Conservation (phyloP, 2,113 vertebrate species). For the Myocastor coypus region DNA sequence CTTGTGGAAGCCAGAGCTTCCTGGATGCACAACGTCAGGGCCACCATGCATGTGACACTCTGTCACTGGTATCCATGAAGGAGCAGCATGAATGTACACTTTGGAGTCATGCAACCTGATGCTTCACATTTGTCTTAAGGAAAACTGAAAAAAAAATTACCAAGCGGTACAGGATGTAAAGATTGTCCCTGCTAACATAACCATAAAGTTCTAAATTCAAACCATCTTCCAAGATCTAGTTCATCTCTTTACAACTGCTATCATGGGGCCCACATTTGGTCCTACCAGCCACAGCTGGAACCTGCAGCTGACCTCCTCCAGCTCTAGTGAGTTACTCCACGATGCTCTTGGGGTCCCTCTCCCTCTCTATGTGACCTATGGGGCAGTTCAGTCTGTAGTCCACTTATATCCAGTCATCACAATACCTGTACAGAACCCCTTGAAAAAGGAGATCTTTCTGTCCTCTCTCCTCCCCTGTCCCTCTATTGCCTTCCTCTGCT, state of each 20-base stretch:
- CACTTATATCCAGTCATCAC: neutral
- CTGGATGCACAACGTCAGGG: neutral
- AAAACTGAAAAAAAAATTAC: neutral
- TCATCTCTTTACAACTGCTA: neutral
- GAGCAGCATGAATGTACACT: neutral
- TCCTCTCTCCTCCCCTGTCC: too few relatives aligned
- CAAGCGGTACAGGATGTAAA: neutral
- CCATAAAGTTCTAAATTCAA: constrained; percentile 22
- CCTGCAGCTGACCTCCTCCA: neutral
- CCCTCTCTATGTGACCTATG: neutral
- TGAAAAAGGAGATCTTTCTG: neutral
- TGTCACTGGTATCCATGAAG: neutral
- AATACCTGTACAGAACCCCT: neutral
- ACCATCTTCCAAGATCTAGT: neutral
- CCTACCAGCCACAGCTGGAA: neutral
- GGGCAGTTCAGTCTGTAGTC: neutral
- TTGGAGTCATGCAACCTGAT: neutral
- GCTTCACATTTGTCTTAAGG: neutral
- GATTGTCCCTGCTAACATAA: neutral
- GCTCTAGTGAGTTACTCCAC: neutral
- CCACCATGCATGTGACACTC: neutral
- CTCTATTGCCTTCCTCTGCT: neutral
- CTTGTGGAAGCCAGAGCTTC: neutral
- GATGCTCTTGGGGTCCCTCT: neutral
- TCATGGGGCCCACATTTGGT: neutral